These are phyloP conservation scores for Periparus ater DNA, from an alignment of 2,797 vertebrate genomes.

Conservation along the genomic window DNA sequence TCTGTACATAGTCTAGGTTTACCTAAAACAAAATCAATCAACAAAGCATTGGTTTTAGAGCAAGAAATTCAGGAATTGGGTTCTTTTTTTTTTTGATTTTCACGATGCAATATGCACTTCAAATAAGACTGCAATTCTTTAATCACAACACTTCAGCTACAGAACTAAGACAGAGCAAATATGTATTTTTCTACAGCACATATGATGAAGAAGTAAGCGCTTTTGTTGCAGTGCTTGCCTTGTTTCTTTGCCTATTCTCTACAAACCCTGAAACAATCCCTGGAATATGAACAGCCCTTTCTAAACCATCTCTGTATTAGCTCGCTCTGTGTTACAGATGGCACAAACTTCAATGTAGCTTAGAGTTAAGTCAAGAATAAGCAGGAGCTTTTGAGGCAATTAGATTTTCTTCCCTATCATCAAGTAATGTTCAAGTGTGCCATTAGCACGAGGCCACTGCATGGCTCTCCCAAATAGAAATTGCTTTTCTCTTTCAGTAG, in stretches of 20 bases:
- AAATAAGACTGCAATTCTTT: neutral
- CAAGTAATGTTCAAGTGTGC: slow-evolving; percentile 36
- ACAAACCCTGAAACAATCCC: neutral
- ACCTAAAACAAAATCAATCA: neutral
- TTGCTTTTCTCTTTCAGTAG: slow-evolving; percentile 55
- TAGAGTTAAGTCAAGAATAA: slow-evolving; percentile 30
- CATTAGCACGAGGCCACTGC: slow-evolving; percentile 21
- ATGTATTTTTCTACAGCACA: neutral
- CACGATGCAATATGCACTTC: neutral
- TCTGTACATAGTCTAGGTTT: neutral
- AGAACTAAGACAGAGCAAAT: neutral
- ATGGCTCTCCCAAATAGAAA: neutral
- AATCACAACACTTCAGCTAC: neutral
- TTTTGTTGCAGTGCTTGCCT: neutral
- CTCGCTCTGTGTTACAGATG: neutral
- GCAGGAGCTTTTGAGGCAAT: neutral
- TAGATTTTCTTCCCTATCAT: slow-evolving; percentile 14
- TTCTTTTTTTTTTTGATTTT: neutral
- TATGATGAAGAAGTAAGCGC: neutral
- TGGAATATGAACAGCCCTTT: neutral
- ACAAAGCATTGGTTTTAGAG: neutral
- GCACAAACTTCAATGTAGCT: neutral
- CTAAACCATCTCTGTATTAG: neutral
- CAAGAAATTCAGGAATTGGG: neutral
- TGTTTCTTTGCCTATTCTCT: neutral